Percentiles rank a stretch among this genome's conserved stretches.
Evolutionary conservation across 2,888 invertebrate species (phyloP).

Genomic region (Bugulina stolonifera): DNA sequence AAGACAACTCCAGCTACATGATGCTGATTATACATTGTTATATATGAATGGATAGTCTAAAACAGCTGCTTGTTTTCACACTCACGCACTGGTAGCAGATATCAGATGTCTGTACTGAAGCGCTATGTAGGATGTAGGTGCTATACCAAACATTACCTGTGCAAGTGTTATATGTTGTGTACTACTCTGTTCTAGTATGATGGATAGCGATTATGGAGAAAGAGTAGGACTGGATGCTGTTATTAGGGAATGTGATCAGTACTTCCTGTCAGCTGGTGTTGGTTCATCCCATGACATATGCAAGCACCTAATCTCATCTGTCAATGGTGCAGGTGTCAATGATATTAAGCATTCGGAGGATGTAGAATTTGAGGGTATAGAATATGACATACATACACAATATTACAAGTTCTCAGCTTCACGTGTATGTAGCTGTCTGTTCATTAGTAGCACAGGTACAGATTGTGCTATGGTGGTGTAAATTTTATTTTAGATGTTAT

Average conservation of each 20-base stretch:
- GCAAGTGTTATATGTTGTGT: no score
- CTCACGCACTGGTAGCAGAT: no score
- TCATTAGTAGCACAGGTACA: neutral
- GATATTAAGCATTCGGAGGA: neutral
- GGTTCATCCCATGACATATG: conserved; percentile 24
- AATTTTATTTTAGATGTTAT: neutral
- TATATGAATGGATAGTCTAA: no score
- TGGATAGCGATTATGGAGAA: conserved; percentile 10
- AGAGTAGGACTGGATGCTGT: neutral
- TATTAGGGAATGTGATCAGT: conserved; percentile 7
- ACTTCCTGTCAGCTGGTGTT: conserved; percentile 23
- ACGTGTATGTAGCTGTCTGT: neutral
- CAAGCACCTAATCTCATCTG: conserved; percentile 13
- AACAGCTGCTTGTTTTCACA: no score
- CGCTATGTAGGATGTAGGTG: no score
- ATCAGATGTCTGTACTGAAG: no score
- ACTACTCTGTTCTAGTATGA: neutral
- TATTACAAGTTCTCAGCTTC: neutral
- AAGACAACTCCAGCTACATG: no score
- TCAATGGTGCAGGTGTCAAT: neutral
- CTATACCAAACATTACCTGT: no score
- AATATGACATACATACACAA: no score
- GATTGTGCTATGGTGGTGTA: neutral
- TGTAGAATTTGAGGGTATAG: no score
- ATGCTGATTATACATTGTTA: no score